These are phyloP conservation scores for Dinothrombium tinctorium DNA, from an alignment of 1,140 invertebrate genomes.

Conservation along the genomic window DNA sequence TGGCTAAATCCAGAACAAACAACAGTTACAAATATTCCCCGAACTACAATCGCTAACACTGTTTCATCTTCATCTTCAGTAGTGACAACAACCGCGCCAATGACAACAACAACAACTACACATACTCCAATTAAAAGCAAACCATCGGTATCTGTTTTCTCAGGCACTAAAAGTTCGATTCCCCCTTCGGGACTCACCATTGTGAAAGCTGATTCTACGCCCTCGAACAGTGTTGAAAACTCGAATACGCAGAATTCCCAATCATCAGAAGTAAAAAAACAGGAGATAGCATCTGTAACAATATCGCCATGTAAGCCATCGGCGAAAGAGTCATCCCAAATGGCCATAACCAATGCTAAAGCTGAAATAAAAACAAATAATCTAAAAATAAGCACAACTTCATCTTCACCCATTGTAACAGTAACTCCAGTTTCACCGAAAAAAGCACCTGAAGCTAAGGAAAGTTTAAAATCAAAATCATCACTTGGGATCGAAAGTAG, in stretches of 20 bases:
- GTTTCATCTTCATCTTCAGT: not conserved
- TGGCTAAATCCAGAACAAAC: slow-evolving; percentile 5
- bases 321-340: too few relatives aligned
- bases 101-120: not conserved
- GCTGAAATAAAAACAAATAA: too few relatives aligned
- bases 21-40: not conserved
- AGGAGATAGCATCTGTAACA: not conserved
- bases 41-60: not conserved
- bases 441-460: too few relatives aligned
- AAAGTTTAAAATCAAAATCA: too few relatives aligned
- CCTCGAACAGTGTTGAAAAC: not conserved
- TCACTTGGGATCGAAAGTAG: too few relatives aligned
- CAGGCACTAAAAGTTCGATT: not conserved
- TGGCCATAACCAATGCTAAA: not conserved
- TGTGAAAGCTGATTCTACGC: not conserved
- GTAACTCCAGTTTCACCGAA: too few relatives aligned
- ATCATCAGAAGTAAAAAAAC: not conserved
- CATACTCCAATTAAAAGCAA: not conserved
- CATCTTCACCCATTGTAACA: too few relatives aligned
- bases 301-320: too few relatives aligned
- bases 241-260: not conserved
- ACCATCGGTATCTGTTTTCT: not conserved
- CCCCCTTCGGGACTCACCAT: not conserved
- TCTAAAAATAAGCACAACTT: too few relatives aligned
- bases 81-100: not conserved